Base-by-base conservation (phyloP, 2,888 invertebrate species). In the Hyalella azteca region DNA sequence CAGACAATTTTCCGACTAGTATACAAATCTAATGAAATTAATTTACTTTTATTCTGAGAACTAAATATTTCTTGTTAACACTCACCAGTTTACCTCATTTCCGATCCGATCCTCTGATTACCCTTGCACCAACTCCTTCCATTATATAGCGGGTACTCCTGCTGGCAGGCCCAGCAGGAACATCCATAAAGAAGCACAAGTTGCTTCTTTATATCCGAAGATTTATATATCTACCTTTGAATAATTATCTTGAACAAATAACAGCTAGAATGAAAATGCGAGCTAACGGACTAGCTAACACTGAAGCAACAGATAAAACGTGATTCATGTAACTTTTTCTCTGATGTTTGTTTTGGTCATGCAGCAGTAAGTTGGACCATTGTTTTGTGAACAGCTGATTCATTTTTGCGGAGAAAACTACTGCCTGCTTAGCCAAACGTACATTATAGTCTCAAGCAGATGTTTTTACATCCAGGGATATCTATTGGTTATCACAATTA, bases 1-100 rank as follows among this genome's bases (percentile, higher is more conserved):
- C n/a, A n/a, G n/a, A n/a, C n/a, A n/a, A n/a, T n/a, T n/a, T n/a
- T n/a, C n/a, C n/a, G n/a, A n/a, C n/a, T n/a, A n/a, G n/a, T n/a
- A n/a, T n/a, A n/a, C n/a, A n/a, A n/a, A n/a, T n/a, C n/a, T n/a
- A n/a, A n/a, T n/a, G n/a, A n/a, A n/a, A n/a, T n/a, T n/a, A n/a
- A n/a, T n/a, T n/a, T n/a, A n/a, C n/a, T n/a, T n/a, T n/a, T n/a
- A n/a, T n/a, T n/a, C n/a, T n/a, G n/a, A n/a, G n/a, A n/a, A n/a
- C n/a, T n/a, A n/a, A n/a, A n/a, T n/a, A n/a, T n/a, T n/a, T n/a
- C n/a, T n/a, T n/a, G n/a, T n/a, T n/a, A n/a, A n/a, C 39, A n/a
- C 87, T 89, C 89, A 95, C 95, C 93, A 98, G 97, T 91, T 97
- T 97, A 88, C 96, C 96, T 97, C 97, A 98, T 91, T 98, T 98